These are phyloP conservation scores for Calliphora vomitoria DNA, from an alignment of 2,888 invertebrate species.

Conservation along the genomic window DNA sequence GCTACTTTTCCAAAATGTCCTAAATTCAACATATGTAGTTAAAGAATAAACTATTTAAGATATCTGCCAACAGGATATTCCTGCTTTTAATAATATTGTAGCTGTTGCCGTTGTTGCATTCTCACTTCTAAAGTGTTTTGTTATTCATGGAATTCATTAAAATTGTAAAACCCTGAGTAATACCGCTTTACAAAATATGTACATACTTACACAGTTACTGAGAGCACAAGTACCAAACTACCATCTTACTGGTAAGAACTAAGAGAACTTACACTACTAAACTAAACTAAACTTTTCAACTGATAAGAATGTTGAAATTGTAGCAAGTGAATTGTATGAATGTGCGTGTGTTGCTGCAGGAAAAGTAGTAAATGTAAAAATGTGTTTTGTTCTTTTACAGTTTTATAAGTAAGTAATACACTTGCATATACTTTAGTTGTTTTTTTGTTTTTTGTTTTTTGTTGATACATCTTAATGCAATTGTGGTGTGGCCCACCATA, in stretches of 20 bases:
- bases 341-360: not conserved
- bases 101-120: conserved; percentile 47
- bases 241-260: not conserved
- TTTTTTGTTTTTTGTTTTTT: not conserved
- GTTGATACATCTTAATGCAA: conserved; percentile 14
- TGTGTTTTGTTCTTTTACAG: not conserved
- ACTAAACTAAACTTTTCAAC: not conserved
- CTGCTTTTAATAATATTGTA: conserved; percentile 10
- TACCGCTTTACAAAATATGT: conserved; percentile 37
- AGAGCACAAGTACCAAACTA: not conserved
- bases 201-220: not conserved
- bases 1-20: too few relatives aligned
- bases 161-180: conserved; percentile 49
- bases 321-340: not conserved
- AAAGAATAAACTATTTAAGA: not conserved
- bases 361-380: not conserved
- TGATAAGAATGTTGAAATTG: not conserved
- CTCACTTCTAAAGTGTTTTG: conserved; percentile 57
- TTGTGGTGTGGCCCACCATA: not conserved
- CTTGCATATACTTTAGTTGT: not conserved
- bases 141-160: conserved; percentile 73
- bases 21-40: too few relatives aligned
- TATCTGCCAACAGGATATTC: conserved; percentile 13
- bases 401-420: not conserved
- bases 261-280: not conserved